Evolutionary conservation across 1,140 invertebrate species (phyloP).

Genomic region (Diachasmimorpha longicaudata): DNA sequence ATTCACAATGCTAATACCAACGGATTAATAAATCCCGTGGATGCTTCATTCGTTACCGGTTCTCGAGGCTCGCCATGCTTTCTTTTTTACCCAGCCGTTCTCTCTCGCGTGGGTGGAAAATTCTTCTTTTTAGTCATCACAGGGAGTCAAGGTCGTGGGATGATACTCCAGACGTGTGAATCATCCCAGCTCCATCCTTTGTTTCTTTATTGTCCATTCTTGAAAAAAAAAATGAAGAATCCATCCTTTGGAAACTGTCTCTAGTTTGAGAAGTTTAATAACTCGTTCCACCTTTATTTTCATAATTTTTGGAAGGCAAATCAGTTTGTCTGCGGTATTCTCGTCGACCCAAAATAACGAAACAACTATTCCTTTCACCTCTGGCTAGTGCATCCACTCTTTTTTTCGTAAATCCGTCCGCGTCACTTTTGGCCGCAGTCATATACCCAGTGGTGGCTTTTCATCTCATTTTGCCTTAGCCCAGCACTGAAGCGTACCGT

Average conservation of each 20-base stretch:
- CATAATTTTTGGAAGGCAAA: too few relatives aligned
- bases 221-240: background rate
- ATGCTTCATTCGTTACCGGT: conserved; percentile 14
- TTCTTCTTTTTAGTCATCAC: background rate
- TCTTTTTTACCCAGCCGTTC: background rate
- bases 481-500: background rate
- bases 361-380: too few relatives aligned
- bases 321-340: too few relatives aligned
- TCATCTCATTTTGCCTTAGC: background rate
- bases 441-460: background rate
- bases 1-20: conserved; percentile 24
- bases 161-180: conserved; percentile 24
- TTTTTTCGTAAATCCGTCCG: background rate
- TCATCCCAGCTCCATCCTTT: conserved; percentile 3
- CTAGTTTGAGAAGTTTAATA: too few relatives aligned
- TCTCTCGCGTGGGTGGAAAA: conserved; percentile 21
- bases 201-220: background rate
- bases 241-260: background rate
- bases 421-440: background rate
- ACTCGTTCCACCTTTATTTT: too few relatives aligned
- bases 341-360: too few relatives aligned
- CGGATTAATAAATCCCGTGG: conserved; percentile 23
- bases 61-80: background rate
- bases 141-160: conserved; percentile 23
- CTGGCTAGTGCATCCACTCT: background rate